These are phyloP conservation scores for Sceloporus tristichus DNA, from an alignment of 2,113 vertebrate genomes.

Conservation along the genomic window DNA sequence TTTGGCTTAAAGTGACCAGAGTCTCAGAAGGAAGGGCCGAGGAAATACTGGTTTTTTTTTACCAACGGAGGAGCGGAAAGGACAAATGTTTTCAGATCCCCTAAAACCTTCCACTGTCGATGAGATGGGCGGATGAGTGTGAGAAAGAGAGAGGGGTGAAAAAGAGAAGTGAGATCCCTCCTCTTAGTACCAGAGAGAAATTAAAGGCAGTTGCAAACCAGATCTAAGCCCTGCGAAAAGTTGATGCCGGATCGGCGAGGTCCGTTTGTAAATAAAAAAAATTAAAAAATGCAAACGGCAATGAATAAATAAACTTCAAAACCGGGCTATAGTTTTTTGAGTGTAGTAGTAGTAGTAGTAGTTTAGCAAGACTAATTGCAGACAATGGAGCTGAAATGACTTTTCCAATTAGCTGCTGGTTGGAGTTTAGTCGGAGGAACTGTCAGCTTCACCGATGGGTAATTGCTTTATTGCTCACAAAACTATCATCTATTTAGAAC, in stretches of 20 bases:
- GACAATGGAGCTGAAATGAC: slow-evolving; percentile 90
- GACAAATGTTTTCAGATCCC: background rate
- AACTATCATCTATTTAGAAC: slow-evolving; percentile 95
- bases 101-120: slow-evolving; percentile 5
- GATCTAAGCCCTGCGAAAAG: slow-evolving; percentile 31
- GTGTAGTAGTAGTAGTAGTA: slow-evolving; percentile 67
- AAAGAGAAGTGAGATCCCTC: background rate
- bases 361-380: slow-evolving; percentile 89
- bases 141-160: background rate
- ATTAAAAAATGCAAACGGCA: slow-evolving; percentile 72
- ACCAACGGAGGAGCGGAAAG: background rate
- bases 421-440: slow-evolving; percentile 90
- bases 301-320: slow-evolving; percentile 82
- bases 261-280: slow-evolving; percentile 46
- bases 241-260: slow-evolving; percentile 44
- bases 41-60: slow-evolving; percentile 34
- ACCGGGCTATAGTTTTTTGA: slow-evolving; percentile 75
- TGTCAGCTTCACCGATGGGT: slow-evolving; percentile 91
- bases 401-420: slow-evolving; percentile 93
- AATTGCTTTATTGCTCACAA: slow-evolving; percentile 98
- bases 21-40: background rate
- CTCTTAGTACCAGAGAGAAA: background rate
- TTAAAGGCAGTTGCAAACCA: background rate
- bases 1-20: background rate
- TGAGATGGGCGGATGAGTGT: background rate